A percentile compares a stretch with the other conserved stretches of the same genome.
Conservation (phyloP, 2,888 invertebrate species). For the Macaria liturata region DNA sequence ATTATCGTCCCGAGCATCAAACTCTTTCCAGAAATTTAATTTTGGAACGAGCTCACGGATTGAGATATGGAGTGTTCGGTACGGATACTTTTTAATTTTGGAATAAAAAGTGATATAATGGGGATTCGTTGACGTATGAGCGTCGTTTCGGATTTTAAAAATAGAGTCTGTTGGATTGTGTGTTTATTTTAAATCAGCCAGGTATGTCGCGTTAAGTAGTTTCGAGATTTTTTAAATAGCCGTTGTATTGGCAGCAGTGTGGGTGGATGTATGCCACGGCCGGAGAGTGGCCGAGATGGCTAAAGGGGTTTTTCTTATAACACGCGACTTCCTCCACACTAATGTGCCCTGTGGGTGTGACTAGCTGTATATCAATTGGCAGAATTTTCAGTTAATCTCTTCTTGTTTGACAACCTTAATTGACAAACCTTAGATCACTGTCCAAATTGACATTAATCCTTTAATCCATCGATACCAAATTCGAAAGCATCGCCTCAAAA, state of each 20-base stretch:
- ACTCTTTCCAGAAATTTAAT: constrained; percentile 79
- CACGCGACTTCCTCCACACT: constrained; percentile 51
- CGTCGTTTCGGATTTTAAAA: constrained; percentile 44
- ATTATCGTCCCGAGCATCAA: constrained; percentile 75
- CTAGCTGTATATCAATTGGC: constrained; percentile 42
- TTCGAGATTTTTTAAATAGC: constrained; percentile 56
- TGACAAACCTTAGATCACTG: constrained; percentile 31
- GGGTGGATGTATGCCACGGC: constrained; percentile 71
- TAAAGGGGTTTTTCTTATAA: constrained; percentile 47
- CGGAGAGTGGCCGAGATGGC: constrained; percentile 34
- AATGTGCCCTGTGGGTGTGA: constrained; percentile 52
- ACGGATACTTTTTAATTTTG: constrained; percentile 71
- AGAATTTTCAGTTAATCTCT: constrained; percentile 40
- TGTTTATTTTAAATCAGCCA: constrained; percentile 30
- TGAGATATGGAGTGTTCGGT: constrained; percentile 71
- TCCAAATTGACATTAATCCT: constrained; percentile 7
- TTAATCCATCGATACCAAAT: background rate
- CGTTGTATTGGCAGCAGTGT: constrained; percentile 64
- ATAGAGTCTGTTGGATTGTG: constrained; percentile 26
- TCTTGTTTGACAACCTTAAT: constrained; percentile 36
- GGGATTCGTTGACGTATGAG: constrained; percentile 58
- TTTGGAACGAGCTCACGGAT: constrained; percentile 69
- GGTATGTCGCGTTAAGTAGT: constrained; percentile 52
- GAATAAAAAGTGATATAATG: constrained; percentile 69
- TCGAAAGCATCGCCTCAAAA: too few species aligned